Percentiles rank a stretch among this genome's conserved stretches.
These are phyloP conservation scores for Helicolenus hilgendorfi DNA, from an alignment of 2,797 vertebrate genomes.

Conservation along the genomic window DNA sequence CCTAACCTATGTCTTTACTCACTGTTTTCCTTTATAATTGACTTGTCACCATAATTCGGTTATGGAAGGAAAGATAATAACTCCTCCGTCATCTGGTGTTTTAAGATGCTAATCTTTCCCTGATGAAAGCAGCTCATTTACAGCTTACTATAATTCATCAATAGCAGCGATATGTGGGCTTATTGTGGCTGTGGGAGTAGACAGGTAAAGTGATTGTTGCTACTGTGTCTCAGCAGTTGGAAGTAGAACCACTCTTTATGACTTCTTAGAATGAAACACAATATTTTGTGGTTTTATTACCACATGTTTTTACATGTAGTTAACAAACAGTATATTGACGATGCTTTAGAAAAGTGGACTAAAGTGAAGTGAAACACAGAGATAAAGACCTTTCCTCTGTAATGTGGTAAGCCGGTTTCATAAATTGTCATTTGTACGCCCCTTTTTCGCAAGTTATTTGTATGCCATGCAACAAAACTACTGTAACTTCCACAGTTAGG, in stretches of 20 bases:
- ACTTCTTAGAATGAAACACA: background rate
- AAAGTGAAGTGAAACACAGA: background rate
- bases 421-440: too few relatives aligned
- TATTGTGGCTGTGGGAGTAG: slow-evolving; percentile 16
- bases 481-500: too few relatives aligned
- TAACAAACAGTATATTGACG: background rate
- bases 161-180: slow-evolving; percentile 9
- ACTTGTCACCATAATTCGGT: slow-evolving; percentile 64
- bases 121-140: slow-evolving; percentile 43
- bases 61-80: slow-evolving; percentile 56
- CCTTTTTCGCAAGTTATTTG: too few relatives aligned
- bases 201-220: slow-evolving; percentile 43
- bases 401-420: too few relatives aligned
- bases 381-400: background rate
- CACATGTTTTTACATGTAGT: background rate
- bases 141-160: slow-evolving; percentile 45
- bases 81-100: slow-evolving; percentile 53
- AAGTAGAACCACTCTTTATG: background rate
- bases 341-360: background rate
- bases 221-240: background rate
- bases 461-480: too few relatives aligned
- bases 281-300: background rate
- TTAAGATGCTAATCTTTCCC: slow-evolving; percentile 66
- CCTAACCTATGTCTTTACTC: slow-evolving; percentile 47
- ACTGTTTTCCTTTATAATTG: slow-evolving; percentile 64